Percentiles rank a stretch among this genome's conserved stretches.
Conservation (phyloP, 2,888 invertebrate genomes). For the Neoascia interrupta region DNA sequence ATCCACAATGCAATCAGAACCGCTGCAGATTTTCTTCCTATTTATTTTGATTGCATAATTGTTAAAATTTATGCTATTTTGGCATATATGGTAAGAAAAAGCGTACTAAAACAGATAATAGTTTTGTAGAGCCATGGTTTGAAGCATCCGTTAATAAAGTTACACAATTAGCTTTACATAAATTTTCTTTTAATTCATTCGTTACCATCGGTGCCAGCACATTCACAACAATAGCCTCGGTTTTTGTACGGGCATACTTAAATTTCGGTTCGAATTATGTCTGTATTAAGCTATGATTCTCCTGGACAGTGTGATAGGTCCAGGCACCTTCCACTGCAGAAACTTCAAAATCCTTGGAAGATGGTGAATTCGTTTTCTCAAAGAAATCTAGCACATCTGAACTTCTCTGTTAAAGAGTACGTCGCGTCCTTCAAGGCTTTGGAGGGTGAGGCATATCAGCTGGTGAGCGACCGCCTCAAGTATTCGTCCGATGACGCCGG, state of each 20-base stretch:
- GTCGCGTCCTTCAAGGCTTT: too few species aligned
- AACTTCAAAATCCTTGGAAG: slow-evolving; percentile 1
- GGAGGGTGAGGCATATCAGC: too few species aligned
- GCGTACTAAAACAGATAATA: too few species aligned
- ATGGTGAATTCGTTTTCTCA: background rate
- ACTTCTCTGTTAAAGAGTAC: too few species aligned
- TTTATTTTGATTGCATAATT: background rate
- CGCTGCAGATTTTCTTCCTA: slow-evolving; percentile 1
- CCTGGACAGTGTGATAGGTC: slow-evolving; percentile 50
- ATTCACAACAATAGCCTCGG: slow-evolving; percentile 3
- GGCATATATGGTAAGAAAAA: too few species aligned
- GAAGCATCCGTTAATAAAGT: background rate
- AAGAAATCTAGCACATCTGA: background rate
- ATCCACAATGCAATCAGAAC: slow-evolving; percentile 1
- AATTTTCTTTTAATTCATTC: background rate
- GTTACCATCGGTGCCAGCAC: background rate
- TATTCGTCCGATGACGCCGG: too few species aligned
- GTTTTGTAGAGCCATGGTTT: too few species aligned
- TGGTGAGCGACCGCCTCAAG: too few species aligned
- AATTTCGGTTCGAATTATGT: background rate
- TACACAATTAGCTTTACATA: background rate
- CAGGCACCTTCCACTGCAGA: slow-evolving; percentile 54
- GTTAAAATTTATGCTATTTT: too few species aligned
- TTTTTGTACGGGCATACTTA: background rate
- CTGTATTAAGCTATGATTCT: slow-evolving; percentile 43